Base-by-base conservation (phyloP, 2,888 invertebrate genomes). In the Unio delphinus region DNA sequence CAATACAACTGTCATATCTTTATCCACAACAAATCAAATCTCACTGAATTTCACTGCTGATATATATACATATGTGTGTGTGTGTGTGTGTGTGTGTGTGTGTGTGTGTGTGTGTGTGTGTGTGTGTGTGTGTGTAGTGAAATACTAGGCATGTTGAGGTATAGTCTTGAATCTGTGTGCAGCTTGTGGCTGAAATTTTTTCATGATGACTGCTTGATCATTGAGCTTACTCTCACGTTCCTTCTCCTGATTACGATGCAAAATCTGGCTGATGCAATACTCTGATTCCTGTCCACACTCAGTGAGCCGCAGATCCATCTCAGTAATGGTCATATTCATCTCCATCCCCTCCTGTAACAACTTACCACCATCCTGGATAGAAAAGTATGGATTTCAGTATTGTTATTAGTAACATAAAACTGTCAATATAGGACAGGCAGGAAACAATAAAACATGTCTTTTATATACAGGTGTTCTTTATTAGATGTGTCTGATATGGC, bases 311-410 rank as follows among this genome's bases (percentile, higher is more conserved):
- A 90, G 83, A 76, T 90, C 90, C 82, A 90, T 86, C 63, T 83
- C 73, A 7, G 86, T 86, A 55, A 90, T 83, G 23, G 86, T 86
- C 1, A 80, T 80, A 77, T 90, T 90, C 68, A 88, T 86, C 67
- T 88, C 89, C 88, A 90, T 89, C 1, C 88, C 88, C 72, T 90
- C 90, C 73, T 89, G 89, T n/a, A 90, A 75, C 73, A 87, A 88
- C 74, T 89, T 90, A 7, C 90, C 90, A 55, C 90, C 90, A 78
- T 90, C 90, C 89, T 90, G 73, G n/a, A 80, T 23, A 68, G 23
- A 56, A 56, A 54, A 62, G 34, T 54, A 18, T 57, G n/a, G 23
- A 17, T 65, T 15, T 58, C 20, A 45, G 5, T 15, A 8, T 28
- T 30, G 15, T 54, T 64, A n/a, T n/a, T n/a, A 8, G 20, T 45